These are phyloP conservation scores for Lagopus leucura DNA, from an alignment of 2,113 vertebrate species.

Conservation along the genomic window DNA sequence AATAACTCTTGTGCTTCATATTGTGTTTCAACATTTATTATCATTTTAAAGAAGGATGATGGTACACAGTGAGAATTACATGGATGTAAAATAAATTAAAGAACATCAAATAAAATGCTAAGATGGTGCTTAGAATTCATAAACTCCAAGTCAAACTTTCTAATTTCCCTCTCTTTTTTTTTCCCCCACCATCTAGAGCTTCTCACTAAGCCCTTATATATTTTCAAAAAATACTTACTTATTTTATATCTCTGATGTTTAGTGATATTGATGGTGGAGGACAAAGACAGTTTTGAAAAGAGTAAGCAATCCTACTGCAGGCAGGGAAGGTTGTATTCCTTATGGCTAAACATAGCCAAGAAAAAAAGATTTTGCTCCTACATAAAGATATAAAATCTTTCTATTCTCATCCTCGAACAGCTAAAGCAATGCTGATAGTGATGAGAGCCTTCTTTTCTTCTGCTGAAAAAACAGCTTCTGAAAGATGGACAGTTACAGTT, in stretches of 20 bases:
- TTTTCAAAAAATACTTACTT: background rate
- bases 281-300: background rate
- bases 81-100: background rate
- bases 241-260: accelerated
- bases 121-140: background rate
- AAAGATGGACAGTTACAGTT: slow-evolving; percentile 8
- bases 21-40: background rate
- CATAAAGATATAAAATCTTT: slow-evolving; percentile 28
- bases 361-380: background rate
- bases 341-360: background rate
- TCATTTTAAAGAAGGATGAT: background rate
- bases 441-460: background rate
- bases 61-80: background rate
- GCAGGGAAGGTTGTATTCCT: background rate
- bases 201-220: background rate
- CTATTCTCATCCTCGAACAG: slow-evolving; percentile 21
- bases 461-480: slow-evolving; percentile 38
- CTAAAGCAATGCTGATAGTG: background rate
- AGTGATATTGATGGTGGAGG: background rate
- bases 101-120: background rate
- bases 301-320: background rate
- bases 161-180: background rate
- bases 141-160: background rate
- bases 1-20: background rate
- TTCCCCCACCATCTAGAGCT: background rate